Conservation (phyloP, 2,888 invertebrate species). For the Platerodrilus igneus region DNA sequence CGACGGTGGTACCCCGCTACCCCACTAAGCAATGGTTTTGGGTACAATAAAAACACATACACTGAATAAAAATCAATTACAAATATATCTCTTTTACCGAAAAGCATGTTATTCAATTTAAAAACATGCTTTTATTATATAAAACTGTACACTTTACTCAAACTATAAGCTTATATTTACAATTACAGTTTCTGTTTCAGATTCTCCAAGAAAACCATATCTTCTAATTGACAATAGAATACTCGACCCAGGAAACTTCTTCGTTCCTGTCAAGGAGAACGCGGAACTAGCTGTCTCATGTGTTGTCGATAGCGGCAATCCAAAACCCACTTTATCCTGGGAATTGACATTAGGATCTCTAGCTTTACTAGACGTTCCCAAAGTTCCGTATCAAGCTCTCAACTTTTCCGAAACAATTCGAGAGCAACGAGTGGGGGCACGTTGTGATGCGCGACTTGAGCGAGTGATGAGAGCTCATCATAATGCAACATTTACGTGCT, state of each 20-base stretch:
- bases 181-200: conserved; percentile 58
- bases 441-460: conserved; percentile 64
- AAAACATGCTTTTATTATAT: no score
- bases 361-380: conserved; percentile 55
- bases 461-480: conserved; percentile 79
- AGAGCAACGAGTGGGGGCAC: conserved; percentile 48
- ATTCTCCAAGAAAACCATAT: conserved; percentile 79
- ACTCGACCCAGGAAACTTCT: conserved; percentile 80
- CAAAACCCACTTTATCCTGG: conserved; percentile 63
- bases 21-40: no score
- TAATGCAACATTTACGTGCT: conserved; percentile 79
- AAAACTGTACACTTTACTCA: no score
- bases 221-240: conserved; percentile 80
- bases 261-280: conserved; percentile 83
- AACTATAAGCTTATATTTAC: no score
- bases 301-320: conserved; percentile 79
- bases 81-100: no score
- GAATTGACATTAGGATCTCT: conserved; percentile 60
- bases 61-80: no score
- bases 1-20: no score
- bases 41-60: no score
- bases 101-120: no score
- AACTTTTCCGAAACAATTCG: conserved; percentile 46
- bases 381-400: conserved; percentile 53
- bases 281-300: conserved; percentile 77